Percentiles rank a stretch among this genome's conserved stretches.
Evolutionary conservation across 2,113 vertebrate species (phyloP).

Genomic region (Xenopus laevis): DNA sequence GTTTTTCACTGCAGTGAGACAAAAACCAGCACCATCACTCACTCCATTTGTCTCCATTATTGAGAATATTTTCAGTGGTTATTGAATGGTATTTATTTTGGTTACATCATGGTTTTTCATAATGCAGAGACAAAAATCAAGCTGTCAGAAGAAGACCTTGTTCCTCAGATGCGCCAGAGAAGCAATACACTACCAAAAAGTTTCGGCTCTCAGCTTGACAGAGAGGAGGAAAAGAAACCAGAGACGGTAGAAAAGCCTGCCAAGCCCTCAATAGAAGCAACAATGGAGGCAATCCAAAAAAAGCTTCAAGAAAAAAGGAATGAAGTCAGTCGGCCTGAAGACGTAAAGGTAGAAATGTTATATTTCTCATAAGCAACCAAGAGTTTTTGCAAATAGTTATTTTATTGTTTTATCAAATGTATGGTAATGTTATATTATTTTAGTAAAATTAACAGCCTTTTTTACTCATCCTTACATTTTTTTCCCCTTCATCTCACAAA

Average conservation of each 20-base stretch:
- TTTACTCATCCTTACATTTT: no score
- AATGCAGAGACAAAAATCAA: slow-evolving; percentile 81
- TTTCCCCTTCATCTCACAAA: no score
- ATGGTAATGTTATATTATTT: no score
- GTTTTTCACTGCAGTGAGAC: no score
- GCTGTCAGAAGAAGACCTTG: slow-evolving; percentile 86
- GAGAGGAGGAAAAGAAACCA: slow-evolving; percentile 69
- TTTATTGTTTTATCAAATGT: no score
- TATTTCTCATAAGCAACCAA: background rate
- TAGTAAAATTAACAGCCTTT: no score
- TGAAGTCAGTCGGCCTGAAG: slow-evolving; percentile 82
- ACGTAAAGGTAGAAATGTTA: slow-evolving; percentile 79
- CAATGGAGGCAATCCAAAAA: slow-evolving; percentile 80
- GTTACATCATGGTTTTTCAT: background rate
- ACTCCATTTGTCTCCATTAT: background rate
- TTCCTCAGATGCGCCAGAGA: slow-evolving; percentile 83
- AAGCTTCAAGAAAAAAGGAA: slow-evolving; percentile 88
- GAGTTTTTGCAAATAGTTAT: no score
- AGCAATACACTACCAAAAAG: slow-evolving; percentile 97
- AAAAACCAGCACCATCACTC: no score
- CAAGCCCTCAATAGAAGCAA: slow-evolving; percentile 80
- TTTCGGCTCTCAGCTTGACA: slow-evolving; percentile 94
- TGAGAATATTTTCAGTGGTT: no score
- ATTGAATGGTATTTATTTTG: no score
- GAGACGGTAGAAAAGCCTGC: slow-evolving; percentile 74